Evolutionary conservation across 2,113 vertebrate genomes (phyloP).

Genomic region (Scophthalmus maximus): DNA sequence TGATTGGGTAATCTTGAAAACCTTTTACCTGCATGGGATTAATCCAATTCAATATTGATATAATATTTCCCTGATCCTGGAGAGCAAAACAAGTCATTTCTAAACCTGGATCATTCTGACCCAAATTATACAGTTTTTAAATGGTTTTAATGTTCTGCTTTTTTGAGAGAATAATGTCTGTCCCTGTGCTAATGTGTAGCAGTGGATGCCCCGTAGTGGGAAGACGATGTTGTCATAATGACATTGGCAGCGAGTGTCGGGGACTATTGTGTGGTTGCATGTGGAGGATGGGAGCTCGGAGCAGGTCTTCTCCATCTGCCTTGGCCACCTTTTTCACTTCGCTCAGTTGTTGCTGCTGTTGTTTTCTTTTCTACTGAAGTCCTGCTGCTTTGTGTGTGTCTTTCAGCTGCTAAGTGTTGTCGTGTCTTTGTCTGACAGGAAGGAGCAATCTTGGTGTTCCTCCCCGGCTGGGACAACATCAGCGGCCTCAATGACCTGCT

Average conservation of each 20-base stretch:
- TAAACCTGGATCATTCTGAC: no score
- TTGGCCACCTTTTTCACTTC: constrained; percentile 12
- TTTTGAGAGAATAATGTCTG: neutral
- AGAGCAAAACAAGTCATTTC: neutral
- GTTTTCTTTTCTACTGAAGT: neutral
- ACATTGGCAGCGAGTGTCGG: constrained; percentile 16
- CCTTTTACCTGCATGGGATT: no score
- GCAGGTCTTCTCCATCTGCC: constrained; percentile 21
- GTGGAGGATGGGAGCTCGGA: constrained; percentile 28
- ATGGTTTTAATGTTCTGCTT: constrained; percentile 9
- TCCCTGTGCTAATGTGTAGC: constrained; percentile 26
- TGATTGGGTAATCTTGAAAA: no score
- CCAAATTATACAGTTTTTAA: neutral
- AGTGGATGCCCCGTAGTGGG: neutral
- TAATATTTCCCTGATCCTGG: neutral
- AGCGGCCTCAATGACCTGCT: constrained; percentile 93
- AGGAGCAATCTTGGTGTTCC: constrained; percentile 95
- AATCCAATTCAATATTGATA: no score
- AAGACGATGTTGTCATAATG: constrained; percentile 21
- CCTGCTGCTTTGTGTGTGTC: neutral
- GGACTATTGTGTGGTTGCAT: constrained; percentile 22
- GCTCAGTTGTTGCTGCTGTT: constrained; percentile 14
- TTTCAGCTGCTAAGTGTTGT: constrained; percentile 21
- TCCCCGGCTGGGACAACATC: constrained; percentile 99
- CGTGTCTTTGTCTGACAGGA: constrained; percentile 82